Evolutionary conservation across 2,888 invertebrate genomes (phyloP), one percentile per base, ranked within the genome.

Genomic region (Caenorhabditis sp.): DNA sequence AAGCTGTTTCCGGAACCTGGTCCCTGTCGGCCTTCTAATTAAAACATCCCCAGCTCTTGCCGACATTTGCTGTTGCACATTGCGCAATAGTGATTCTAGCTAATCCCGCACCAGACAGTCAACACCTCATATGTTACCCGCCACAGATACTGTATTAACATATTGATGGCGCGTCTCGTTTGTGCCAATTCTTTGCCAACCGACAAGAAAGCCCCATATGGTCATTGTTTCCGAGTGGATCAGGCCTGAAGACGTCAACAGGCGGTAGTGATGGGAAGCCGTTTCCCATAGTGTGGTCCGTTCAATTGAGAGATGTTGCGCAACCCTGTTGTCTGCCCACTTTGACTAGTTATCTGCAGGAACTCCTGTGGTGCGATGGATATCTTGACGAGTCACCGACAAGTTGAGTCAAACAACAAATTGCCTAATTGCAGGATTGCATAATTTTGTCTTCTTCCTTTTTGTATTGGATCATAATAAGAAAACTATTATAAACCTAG

Each of bases 41-140:
- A 74, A 58, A 40, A 26, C 28, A 22, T 26, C 24, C 37, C 65
- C 65, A 18, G 8, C 47, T 26, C 28, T n/a, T n/a, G 32, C 50
- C 50, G 35, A 40, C 18, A 2, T 15, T 44, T 15, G 50, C 28
- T 67, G 74, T 74, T 65, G 37, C 32, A 47, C 13, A 67, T 76
- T 76, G 76, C 76, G 76, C 67, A 76, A 76, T 68, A 28, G 65
- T 76, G 67, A 67, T 76, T 76, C 32, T 15, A 76, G 76, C 67
- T 76, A 76, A 76, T 76, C 76, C 74, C 15, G 50, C 18, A 18
- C 37, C 47, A 60, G 40, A n/a, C 47, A 15, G 28, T 62, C 47
- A 24, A 47, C 76, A 76, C 67, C 76, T 76, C 60, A 76, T 76
- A 76, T 76, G 76, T 76, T 76, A 61, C 50, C 47, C 60, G 50